Evolutionary conservation across 1,140 invertebrate genomes (phyloP).

Genomic region (Amphibalanus amphitrite): DNA sequence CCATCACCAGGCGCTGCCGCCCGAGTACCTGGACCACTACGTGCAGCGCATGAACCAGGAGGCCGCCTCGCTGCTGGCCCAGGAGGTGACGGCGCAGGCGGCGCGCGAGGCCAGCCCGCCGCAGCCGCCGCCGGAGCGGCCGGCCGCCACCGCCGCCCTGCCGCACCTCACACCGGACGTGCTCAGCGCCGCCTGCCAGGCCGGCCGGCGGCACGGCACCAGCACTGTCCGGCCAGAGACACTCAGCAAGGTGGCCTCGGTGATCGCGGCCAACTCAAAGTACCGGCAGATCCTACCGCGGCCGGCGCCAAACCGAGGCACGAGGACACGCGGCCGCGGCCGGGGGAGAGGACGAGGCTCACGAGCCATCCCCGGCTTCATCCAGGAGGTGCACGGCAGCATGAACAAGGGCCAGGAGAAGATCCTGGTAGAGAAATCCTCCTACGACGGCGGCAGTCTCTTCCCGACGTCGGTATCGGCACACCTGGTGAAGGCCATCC

Average conservation of each 20-base stretch:
- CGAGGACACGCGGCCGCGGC: constrained; percentile 6
- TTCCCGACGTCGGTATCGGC: constrained; percentile 57
- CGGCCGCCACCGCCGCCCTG: constrained; percentile 7
- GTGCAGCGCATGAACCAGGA: constrained; percentile 45
- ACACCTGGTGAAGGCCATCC: constrained; percentile 75
- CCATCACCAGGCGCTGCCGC: constrained; percentile 58
- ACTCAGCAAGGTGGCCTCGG: constrained; percentile 8
- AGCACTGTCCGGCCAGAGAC: not conserved
- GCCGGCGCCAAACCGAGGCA: constrained; percentile 18
- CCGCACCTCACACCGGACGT: constrained; percentile 10
- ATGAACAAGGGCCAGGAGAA: constrained; percentile 8
- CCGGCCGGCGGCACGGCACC: constrained; percentile 10
- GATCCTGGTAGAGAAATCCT: constrained; percentile 34
- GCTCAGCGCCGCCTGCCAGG: constrained; percentile 11
- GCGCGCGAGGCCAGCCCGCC: constrained; percentile 5
- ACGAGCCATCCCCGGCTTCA: constrained; percentile 5
- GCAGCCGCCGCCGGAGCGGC: not conserved
- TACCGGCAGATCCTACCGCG: constrained; percentile 11
- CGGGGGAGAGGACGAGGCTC: constrained; percentile 6
- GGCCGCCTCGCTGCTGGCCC: constrained; percentile 20
- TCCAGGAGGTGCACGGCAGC: constrained; percentile 4
- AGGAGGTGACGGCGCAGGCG: constrained; percentile 12
- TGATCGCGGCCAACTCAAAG: not conserved
- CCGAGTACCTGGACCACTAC: constrained; percentile 59
- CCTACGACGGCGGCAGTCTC: constrained; percentile 79